Conservation (phyloP, 2,113 vertebrate genomes). For the Gymnocephalus cernua region DNA sequence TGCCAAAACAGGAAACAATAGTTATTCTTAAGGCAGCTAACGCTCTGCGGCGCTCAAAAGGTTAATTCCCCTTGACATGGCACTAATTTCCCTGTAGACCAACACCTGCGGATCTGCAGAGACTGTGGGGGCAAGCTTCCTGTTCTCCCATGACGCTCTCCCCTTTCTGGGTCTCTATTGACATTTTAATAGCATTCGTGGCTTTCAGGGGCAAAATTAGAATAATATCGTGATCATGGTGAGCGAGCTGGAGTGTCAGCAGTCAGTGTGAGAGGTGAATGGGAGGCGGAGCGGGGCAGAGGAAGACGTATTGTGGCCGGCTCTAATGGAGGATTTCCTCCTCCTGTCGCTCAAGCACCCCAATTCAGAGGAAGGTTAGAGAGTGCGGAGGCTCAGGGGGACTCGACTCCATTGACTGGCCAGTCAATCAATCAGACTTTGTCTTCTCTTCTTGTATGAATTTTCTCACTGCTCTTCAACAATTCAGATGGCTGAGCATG, state of each 20-base stretch:
- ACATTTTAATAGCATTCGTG: slow-evolving; percentile 68
- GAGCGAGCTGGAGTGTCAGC: slow-evolving; percentile 44
- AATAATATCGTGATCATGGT: slow-evolving; percentile 59
- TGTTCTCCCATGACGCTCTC: slow-evolving; percentile 18
- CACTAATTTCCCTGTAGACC: slow-evolving; percentile 35
- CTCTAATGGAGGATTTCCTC: slow-evolving; percentile 79
- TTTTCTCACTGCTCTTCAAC: slow-evolving; percentile 29
- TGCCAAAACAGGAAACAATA: slow-evolving; percentile 48
- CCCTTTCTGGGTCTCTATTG: slow-evolving; percentile 37
- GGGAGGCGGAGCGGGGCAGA: slow-evolving; percentile 64
- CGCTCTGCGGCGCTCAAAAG: slow-evolving; percentile 31
- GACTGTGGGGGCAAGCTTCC: background rate
- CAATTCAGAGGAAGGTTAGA: slow-evolving; percentile 52
- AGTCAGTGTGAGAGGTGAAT: slow-evolving; percentile 65
- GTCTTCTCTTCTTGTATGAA: slow-evolving; percentile 10
- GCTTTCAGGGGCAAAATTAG: slow-evolving; percentile 52
- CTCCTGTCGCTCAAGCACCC: slow-evolving; percentile 63
- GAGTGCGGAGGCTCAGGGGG: slow-evolving; percentile 23
- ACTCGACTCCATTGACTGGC: slow-evolving; percentile 32
- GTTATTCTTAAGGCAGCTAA: slow-evolving; percentile 52
- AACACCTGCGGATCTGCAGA: slow-evolving; percentile 39
- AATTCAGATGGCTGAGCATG: background rate
- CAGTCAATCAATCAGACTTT: slow-evolving; percentile 52
- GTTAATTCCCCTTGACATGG: slow-evolving; percentile 59
- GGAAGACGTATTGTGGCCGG: slow-evolving; percentile 73